Base-by-base conservation (phyloP, 2,797 vertebrate genomes). In the Crenichthys baileyi region DNA sequence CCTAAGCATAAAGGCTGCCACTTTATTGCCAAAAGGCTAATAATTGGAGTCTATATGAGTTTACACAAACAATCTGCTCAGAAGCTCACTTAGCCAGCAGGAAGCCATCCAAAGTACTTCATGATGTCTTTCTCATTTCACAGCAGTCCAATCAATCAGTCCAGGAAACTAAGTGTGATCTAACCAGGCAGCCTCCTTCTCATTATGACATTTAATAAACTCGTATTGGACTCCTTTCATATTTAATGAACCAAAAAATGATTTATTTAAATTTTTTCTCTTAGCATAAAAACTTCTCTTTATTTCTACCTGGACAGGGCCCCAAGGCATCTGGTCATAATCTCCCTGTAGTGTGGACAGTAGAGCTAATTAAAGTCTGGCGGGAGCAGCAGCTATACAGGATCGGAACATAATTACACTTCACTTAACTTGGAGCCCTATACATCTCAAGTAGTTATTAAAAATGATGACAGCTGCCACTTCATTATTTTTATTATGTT, bases 321-420 rank as follows among this genome's bases (percentile, higher is more conserved):
- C 86, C 86, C 3, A 4, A 89, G 88, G 87, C 89, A 85, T 83
- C 82, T 85, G 91, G 84, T 86, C 87, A 84, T 90, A 90, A 88
- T 91, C 81, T 91, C 75, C 84, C 83, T 75, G 78, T 81, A 73
- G 87, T 87, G 81, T 84, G 79, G 83, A 88, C 85, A 91, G 88
- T 87, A 73, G 72, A 88, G 79, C 80, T 93, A 93, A 94, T 94
- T 93, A 92, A 92, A 94, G 84, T 89, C 79, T 76, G 77, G 83
- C 82, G 55, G 73, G 58, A 91, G n/a, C 86, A 85, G 79, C 67
- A 89, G 84, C 84, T 51, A 84, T 82, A 87, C 73, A 84, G 85
- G 79, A 88, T 72, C 53, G 74, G 84, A 71, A 88, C 78, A 74
- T 93, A 91, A 93, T 91, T 91, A 92, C 81, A 89, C 88, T 85